phyloP scores from a whole-genome alignment of 2,797 vertebrate genomes.

The Nyctalus aviator region DNA sequence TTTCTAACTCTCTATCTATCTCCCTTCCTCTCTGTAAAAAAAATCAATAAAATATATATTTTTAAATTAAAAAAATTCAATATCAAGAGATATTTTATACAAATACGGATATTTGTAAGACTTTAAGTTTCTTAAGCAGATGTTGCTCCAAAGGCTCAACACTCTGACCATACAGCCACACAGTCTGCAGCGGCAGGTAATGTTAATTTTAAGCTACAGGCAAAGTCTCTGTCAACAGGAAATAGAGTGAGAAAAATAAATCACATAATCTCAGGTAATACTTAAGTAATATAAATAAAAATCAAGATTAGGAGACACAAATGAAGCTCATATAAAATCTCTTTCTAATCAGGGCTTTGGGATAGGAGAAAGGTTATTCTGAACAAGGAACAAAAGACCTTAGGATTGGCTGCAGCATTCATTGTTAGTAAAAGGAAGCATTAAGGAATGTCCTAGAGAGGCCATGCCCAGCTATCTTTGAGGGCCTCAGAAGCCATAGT shows the following conservation, averaged over 20 bases:
- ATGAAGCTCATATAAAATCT: not conserved
- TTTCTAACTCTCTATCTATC: too few species aligned
- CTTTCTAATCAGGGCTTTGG: not conserved
- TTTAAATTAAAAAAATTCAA: too few species aligned
- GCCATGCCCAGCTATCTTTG: not conserved
- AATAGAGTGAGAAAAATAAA: not conserved
- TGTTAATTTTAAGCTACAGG: not conserved
- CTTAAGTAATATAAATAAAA: not conserved
- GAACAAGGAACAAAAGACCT: not conserved
- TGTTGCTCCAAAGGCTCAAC: not conserved
- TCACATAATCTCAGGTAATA: not conserved
- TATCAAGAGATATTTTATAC: not conserved
- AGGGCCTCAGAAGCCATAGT: not conserved
- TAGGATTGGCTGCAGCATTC: rapidly evolving
- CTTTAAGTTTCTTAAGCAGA: not conserved
- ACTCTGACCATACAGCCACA: too few species aligned
- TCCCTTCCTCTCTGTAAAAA: too few species aligned
- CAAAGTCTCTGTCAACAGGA: not conserved
- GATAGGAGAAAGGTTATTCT: not conserved
- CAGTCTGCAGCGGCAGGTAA: not conserved
- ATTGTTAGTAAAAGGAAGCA: not conserved
- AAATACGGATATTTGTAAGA: not conserved
- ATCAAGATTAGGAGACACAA: not conserved
- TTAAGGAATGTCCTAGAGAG: not conserved
- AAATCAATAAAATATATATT: too few species aligned